These are phyloP conservation scores for Discoglossus pictus DNA, from an alignment of 2,797 vertebrate genomes.

Conservation along the genomic window DNA sequence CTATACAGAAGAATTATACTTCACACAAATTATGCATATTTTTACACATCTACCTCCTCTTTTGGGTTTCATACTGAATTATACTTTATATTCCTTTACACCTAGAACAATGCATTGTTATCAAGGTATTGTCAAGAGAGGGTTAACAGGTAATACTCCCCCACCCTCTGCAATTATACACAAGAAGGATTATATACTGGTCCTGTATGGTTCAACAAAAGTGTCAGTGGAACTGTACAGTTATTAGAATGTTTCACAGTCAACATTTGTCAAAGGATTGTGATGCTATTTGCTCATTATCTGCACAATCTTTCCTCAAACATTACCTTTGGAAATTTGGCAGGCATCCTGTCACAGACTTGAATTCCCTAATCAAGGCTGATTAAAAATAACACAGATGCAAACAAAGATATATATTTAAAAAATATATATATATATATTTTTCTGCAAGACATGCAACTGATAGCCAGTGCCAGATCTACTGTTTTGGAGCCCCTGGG, in stretches of 20 bases:
- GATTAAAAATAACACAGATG: slow-evolving; percentile 42
- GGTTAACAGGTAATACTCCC: slow-evolving; percentile 27
- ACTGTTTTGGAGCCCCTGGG: no score
- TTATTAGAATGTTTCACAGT: slow-evolving; percentile 38
- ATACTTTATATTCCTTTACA: no score
- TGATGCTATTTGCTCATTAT: slow-evolving; percentile 43
- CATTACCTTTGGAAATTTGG: slow-evolving; percentile 32
- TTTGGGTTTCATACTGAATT: no score
- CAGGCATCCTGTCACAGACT: slow-evolving; percentile 18
- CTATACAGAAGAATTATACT: no score
- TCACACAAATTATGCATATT: no score
- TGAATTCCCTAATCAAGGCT: slow-evolving; percentile 37
- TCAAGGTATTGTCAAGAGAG: no score
- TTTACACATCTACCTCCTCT: no score
- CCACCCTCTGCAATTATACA: slow-evolving; percentile 5
- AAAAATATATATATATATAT: background rate
- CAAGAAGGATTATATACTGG: slow-evolving; percentile 5
- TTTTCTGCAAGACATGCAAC: background rate
- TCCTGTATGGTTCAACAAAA: slow-evolving; percentile 26
- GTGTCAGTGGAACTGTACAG: slow-evolving; percentile 24
- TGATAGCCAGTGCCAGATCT: no score
- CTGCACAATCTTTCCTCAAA: slow-evolving; percentile 42
- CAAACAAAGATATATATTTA: slow-evolving; percentile 33
- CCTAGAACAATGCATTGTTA: no score
- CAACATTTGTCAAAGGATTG: slow-evolving; percentile 50